Base-by-base conservation (phyloP, 2,888 invertebrate species). In the Anthophora plumipes region DNA sequence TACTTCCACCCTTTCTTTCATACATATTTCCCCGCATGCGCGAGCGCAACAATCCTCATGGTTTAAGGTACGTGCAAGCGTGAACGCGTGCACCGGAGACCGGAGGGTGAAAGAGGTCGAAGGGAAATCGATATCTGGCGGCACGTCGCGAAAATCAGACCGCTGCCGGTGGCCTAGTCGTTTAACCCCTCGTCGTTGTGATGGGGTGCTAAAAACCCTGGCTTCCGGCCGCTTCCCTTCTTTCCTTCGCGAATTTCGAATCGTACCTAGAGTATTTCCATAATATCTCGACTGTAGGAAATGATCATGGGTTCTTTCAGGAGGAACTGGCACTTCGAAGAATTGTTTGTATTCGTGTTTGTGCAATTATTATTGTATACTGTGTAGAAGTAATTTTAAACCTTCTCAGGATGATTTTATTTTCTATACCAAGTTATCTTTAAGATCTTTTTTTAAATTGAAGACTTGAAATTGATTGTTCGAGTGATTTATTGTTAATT, bases 121-220 rank as follows among this genome's bases (percentile, higher is more conserved):
- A 71, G 57, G 71, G 85, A 86, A 68, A 90, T 90, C 89, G 89
- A 89, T 90, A 87, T 87, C 80, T 84, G 83, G 66, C 79, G 74
- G 81, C 76, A 73, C 67, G 76, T 77, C 80, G 84, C 74, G 83
- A 78, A 83, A 88, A 83, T 86, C 85, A 81, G 64, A 66, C 64
- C 68, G 66, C 66, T 80, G 80, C 64, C 68, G 66, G 68, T 80
- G 80, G 81, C 68, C 85, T 76, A 73, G 67, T 74, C 80, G 85
- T 84, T 89, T 88, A 88, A 88, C 84, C 88, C 88, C 83, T 85
- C 84, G 71, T 80, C 73, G 60, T 1, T 11, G n/a, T 17, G 77
- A 70, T 46, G 73, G 66, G 61, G 37, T 64, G 64, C 41, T 59
- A 71, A 71, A 71, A 70, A 46, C 63, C 48, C 57, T 59, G 43